Evolutionary conservation across 2,888 invertebrate species (phyloP).

Genomic region (Clivina fossor): DNA sequence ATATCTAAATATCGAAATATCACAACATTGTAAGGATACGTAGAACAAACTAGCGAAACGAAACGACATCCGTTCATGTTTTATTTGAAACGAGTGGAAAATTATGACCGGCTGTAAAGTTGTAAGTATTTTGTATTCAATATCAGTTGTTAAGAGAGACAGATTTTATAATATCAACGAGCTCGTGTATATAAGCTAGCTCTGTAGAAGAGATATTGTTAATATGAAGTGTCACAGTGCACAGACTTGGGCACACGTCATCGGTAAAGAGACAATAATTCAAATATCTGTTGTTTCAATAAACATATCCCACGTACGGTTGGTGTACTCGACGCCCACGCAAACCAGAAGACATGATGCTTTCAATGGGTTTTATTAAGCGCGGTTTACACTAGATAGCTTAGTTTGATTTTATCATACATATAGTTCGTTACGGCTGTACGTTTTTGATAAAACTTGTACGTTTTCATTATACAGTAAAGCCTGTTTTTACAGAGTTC

Average conservation of each 20-base stretch:
- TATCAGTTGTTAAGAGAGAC: no score
- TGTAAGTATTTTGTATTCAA: conserved; percentile 9
- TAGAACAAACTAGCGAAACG: conserved; percentile 5
- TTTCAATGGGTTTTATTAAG: no score
- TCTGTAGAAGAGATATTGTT: no score
- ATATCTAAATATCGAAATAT: conserved; percentile 13
- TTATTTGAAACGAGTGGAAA: no score
- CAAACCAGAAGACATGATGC: no score
- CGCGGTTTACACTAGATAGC: not conserved
- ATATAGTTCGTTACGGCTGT: no score
- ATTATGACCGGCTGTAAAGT: conserved; percentile 1
- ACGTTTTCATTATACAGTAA: no score
- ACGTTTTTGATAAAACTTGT: no score
- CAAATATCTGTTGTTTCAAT: conserved; percentile 16
- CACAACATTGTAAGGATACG: not conserved
- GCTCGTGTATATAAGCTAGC: no score
- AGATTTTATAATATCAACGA: no score
- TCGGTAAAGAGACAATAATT: not conserved
- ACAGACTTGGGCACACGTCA: not conserved
- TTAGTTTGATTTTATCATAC: not conserved
- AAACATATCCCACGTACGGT: conserved; percentile 5
- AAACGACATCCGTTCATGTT: no score
- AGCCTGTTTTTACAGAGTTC: no score
- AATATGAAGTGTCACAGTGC: conserved; percentile 12
- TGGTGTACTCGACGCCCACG: not conserved